Base-by-base conservation (phyloP, 2,797 vertebrate genomes). In the Cynopterus sphinx region DNA sequence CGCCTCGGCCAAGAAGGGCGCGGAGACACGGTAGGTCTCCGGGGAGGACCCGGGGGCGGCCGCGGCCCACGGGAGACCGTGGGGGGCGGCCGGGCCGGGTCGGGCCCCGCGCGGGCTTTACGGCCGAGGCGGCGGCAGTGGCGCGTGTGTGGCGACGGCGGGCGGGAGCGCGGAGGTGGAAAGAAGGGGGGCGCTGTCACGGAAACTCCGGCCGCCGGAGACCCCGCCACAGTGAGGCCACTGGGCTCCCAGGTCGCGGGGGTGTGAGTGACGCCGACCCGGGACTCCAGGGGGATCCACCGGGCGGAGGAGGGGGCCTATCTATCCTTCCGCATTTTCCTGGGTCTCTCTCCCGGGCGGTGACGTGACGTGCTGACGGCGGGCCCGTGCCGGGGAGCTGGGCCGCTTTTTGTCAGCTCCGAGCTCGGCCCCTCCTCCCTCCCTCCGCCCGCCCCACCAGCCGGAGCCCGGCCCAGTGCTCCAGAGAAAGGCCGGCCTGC, bases 301-400 rank as follows among this genome's bases (percentile, higher is more conserved):
- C 92, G 97, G 95, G 93, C 93, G 95, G 95, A 96, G 96, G 96
- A 96, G 93, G 91, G 98, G 97, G 98, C 97, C 98, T 94, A 41
- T 97, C 97, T 97, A 98, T 94, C 98, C 98, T 99, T 99, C 99
- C 99, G 99, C 99, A 98, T 99, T 99, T 99, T 99, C 99, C 99
- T 99, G 98, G 99, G 98, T 98, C 97, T 98, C 88, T 96, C 99
- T 99, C 98, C 99, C 98, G 98, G 99, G 99, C 99, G 99, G 99
- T 99, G 99, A 99, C 99, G 99, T 99, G 99, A 99, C 98, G 99
- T 98, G 99, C 99, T 99, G 99, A 99, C 99, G 99, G 99, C 99
- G 99, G 99, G 99, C 98, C 98, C 97, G 98, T 98, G 98, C 98
- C 99, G 99, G 99, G 98, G 99, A 99, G 99, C 99, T 99, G 98